These are phyloP conservation scores for Pelochelys cantorii DNA, from an alignment of 2,797 vertebrate species.

Conservation along the genomic window DNA sequence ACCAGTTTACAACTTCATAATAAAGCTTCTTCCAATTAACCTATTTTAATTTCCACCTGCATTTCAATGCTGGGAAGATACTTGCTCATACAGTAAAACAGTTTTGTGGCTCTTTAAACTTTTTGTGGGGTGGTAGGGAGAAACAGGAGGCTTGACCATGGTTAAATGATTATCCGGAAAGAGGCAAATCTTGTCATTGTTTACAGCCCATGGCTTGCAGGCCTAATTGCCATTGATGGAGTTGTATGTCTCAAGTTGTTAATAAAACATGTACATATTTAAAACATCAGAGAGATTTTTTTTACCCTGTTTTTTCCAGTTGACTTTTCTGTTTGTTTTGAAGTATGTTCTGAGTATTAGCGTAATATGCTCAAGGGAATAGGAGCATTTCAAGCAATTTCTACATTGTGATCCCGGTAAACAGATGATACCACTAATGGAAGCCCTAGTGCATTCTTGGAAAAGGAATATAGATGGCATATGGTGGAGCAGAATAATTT, in stretches of 20 bases:
- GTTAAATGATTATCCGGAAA: not conserved
- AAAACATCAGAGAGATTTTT: conserved; percentile 3
- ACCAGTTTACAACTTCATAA: not conserved
- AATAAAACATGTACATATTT: conserved; percentile 47
- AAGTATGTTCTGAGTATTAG: conserved; percentile 54
- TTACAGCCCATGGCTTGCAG: conserved; percentile 4
- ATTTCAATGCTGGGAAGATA: conserved; percentile 7
- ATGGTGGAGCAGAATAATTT: conserved; percentile 63
- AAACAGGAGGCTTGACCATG: not conserved
- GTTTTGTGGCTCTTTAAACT: not conserved
- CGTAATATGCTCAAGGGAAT: not conserved
- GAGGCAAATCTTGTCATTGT: not conserved
- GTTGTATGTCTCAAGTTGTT: conserved; percentile 33
- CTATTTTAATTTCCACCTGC: not conserved
- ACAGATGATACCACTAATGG: conserved; percentile 50
- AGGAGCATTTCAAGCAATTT: conserved; percentile 52
- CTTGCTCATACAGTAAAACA: not conserved
- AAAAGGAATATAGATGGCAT: conserved; percentile 56
- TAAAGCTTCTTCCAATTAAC: not conserved
- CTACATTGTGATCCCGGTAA: conserved; percentile 53
- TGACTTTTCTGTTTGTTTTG: conserved; percentile 45
- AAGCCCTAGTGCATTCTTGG: conserved; percentile 53
- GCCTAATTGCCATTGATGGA: not conserved
- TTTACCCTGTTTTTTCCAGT: conserved; percentile 23
- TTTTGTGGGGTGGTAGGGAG: not conserved